Base-by-base conservation (phyloP, 2,113 vertebrate genomes). In the Cacatua alba region DNA sequence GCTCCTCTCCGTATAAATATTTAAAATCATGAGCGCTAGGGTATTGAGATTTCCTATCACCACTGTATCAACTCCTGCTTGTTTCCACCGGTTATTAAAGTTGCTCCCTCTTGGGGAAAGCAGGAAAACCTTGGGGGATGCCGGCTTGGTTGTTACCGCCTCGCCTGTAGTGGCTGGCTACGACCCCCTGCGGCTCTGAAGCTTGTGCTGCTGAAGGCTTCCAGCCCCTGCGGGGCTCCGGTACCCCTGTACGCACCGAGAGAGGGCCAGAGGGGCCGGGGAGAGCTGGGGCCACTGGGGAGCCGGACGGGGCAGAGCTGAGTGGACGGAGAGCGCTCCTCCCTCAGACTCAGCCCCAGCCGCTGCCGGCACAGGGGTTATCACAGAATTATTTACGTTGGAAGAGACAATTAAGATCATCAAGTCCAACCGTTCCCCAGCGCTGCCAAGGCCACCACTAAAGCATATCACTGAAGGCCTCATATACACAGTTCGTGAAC, bases 91-190 rank as follows among this genome's bases (percentile, higher is more conserved):
- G 2, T 39, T 68, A n/a, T 7, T 44, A 3, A n/a, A 86, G 59
- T 15, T 5, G 16, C 7, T 55, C 39, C 43, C 64, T 10, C 26
- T 15, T 4, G 39, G 48, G 43, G 46, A 25, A 43, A 52, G 49
- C 43, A 8, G 41, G 6, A 9, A 43, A 7, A 35, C 10, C 53
- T 35, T 5, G 31, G 37, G 10, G 26, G 20, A 10, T 3, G 19
- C n/a, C 8, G 46, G 11, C 25, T 17, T 2, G 46, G 20, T 3
- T 7, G 29, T 29, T 16, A 16, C 5, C 49, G 2, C 37, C 16
- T 9, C 11, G 11, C 3, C 39, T 11, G 44, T 0, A 24, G 49
- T 1, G 25, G 24, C 28, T 18, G 33, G 5, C 28, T 29, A 20
- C 0, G 29, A 8, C 43, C n/a, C n/a, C 44, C 46, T 2, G 60